These are phyloP conservation scores for Rhynchophorus ferrugineus DNA, from an alignment of 1,140 invertebrate genomes.

Conservation along the genomic window DNA sequence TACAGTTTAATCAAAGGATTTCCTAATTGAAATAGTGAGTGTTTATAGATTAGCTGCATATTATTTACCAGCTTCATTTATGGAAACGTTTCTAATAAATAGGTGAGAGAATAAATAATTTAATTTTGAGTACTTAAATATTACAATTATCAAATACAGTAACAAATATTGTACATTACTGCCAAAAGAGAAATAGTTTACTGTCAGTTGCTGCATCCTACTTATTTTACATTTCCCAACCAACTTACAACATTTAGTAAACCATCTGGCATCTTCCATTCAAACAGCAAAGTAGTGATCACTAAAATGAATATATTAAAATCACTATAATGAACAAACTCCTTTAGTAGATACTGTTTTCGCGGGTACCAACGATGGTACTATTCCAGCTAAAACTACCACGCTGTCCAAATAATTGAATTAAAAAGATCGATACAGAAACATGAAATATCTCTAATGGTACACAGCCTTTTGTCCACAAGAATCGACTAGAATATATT, in stretches of 20 bases:
- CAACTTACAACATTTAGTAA: background rate
- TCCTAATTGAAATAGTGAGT: background rate
- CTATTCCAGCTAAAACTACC: constrained; percentile 2
- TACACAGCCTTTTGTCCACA: constrained; percentile 32
- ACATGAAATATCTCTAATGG: constrained; percentile 31
- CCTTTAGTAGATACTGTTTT: too few relatives aligned
- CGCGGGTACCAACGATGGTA: background rate
- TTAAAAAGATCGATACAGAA: constrained; percentile 5
- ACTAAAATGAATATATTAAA: background rate
- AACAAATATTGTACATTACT: constrained; percentile 15
- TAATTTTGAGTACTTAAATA: constrained; percentile 9
- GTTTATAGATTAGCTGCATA: background rate
- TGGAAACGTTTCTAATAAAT: constrained; percentile 7
- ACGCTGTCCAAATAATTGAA: background rate
- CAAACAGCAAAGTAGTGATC: background rate
- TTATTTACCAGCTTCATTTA: background rate
- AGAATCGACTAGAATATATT: constrained; percentile 27
- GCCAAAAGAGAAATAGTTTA: constrained; percentile 7
- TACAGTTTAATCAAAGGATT: background rate
- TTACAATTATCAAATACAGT: constrained; percentile 13
- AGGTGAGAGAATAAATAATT: constrained; percentile 3
- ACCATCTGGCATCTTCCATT: background rate
- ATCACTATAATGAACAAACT: too few relatives aligned
- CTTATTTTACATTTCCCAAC: background rate
- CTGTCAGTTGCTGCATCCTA: background rate